Evolutionary conservation across 2,888 invertebrate genomes (phyloP).

Genomic region (Actias luna): DNA sequence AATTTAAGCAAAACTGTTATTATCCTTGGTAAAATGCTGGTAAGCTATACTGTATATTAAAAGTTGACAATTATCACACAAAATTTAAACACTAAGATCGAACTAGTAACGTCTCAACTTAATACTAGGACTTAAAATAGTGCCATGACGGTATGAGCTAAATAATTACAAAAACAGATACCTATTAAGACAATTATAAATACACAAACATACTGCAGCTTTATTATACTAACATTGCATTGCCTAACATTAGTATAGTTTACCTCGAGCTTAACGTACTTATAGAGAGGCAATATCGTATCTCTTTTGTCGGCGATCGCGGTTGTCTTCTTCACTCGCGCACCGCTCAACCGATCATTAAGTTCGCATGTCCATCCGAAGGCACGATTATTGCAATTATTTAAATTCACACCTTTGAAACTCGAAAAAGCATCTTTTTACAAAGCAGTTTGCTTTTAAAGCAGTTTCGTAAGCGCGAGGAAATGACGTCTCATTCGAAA

Average conservation of each 20-base stretch:
- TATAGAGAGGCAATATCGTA: conserved; percentile 27
- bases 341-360: conserved; percentile 66
- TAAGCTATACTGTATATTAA: too few species aligned
- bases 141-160: too few species aligned
- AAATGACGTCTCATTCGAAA: conserved; percentile 81
- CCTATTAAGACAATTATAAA: background rate
- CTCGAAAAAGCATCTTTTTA: conserved; percentile 75
- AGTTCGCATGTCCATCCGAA: conserved; percentile 72
- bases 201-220: background rate
- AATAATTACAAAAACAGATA: background rate
- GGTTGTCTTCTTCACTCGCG: conserved; percentile 62
- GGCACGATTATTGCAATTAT: conserved; percentile 79
- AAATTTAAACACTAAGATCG: too few species aligned
- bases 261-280: background rate
- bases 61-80: too few species aligned
- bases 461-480: conserved; percentile 77
- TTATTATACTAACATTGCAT: background rate
- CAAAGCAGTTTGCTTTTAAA: too few species aligned
- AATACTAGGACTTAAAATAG: too few species aligned
- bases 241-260: background rate
- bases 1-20: too few species aligned
- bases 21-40: too few species aligned
- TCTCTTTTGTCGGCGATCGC: conserved; percentile 45
- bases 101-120: too few species aligned
- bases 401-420: conserved; percentile 81